Base-by-base conservation (phyloP, 2,888 invertebrate genomes). In the Cosmopolites sordidus region DNA sequence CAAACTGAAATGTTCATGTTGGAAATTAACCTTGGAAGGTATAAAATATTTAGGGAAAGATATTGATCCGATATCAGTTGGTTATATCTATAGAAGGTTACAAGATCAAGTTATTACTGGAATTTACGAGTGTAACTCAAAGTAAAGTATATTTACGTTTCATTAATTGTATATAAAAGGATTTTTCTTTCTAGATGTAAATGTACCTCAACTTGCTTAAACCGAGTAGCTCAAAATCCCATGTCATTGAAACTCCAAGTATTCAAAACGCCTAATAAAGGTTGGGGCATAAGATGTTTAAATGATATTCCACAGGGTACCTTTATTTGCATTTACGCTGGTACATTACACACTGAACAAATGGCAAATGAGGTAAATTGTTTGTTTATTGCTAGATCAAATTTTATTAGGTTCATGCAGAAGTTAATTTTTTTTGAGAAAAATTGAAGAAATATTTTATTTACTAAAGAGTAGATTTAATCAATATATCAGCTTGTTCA, bases 301-400 rank as follows among this genome's bases (percentile, higher is more conserved):
- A 92, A 95, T 71, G 99, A 99, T 68, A 89, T 99, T 45, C 97
- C 99, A 0, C 84, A 86, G 51, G 99, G 99, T 0, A 82, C 91
- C 0, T 99, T 98, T 72, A 86, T 99, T 27, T 97, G 97, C 69
- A 91, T 94, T 22, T 99, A 99, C 75, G 94, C 95, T 0, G 98
- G 98, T 0, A 83, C 91, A 62, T 75, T 99, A 44, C 81, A 97
- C 3, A 96, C 94, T 0, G 98, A 98, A 69, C 87, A 88, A 39
- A 87, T 84, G 29, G 91, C 91, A 0, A 90, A 90, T 68, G 79
- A 87, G 76, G n/a, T n/a, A n/a, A n/a, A n/a, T n/a, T n/a, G n/a
- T n/a, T n/a, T n/a, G n/a, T n/a, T n/a, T n/a, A n/a, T n/a, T n/a
- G n/a, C n/a, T n/a, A n/a, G n/a, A n/a, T n/a, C n/a, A n/a, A n/a